Percentiles rank a stretch among this genome's conserved stretches.
Evolutionary conservation across 2,797 vertebrate species (phyloP).

Genomic region (Petrocephalus schoutedeni): DNA sequence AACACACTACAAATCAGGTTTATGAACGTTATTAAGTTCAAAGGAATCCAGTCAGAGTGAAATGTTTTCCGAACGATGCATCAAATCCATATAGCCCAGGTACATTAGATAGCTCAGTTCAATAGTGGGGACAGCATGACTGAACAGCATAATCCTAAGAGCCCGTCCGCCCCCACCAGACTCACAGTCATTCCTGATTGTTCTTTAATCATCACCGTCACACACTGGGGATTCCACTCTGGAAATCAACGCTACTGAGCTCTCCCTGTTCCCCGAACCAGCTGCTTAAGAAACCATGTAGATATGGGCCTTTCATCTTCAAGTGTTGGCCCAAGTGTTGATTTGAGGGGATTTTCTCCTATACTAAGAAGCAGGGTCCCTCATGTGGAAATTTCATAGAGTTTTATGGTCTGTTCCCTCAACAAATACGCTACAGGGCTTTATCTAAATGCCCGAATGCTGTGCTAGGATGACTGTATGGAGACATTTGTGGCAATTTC

Average conservation of each 20-base stretch:
- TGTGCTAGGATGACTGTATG: conserved; percentile 23
- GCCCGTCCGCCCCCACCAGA: conserved; percentile 4
- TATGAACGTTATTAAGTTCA: neutral
- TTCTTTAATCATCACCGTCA: conserved; percentile 45
- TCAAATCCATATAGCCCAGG: conserved; percentile 1
- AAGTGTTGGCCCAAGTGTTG: conserved; percentile 26
- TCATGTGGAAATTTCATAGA: conserved; percentile 40
- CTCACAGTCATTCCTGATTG: conserved; percentile 41
- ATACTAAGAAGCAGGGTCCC: conserved; percentile 39
- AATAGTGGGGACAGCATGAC: neutral
- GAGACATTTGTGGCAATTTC: neutral
- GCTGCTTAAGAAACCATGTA: conserved; percentile 3
- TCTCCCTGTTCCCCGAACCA: neutral
- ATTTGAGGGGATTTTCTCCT: conserved; percentile 38
- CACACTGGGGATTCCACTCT: conserved; percentile 21
- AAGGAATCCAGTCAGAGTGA: neutral
- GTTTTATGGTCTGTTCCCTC: conserved; percentile 26
- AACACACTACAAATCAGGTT: neutral
- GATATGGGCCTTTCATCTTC: conserved; percentile 23
- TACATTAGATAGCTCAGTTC: neutral
- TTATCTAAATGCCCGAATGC: conserved; percentile 43
- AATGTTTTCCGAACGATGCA: neutral
- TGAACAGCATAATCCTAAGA: neutral
- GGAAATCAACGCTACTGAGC: conserved; percentile 28
- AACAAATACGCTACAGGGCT: conserved; percentile 17